Evolutionary conservation across 2,113 vertebrate species (phyloP).

Genomic region (Percopsis transmontana): DNA sequence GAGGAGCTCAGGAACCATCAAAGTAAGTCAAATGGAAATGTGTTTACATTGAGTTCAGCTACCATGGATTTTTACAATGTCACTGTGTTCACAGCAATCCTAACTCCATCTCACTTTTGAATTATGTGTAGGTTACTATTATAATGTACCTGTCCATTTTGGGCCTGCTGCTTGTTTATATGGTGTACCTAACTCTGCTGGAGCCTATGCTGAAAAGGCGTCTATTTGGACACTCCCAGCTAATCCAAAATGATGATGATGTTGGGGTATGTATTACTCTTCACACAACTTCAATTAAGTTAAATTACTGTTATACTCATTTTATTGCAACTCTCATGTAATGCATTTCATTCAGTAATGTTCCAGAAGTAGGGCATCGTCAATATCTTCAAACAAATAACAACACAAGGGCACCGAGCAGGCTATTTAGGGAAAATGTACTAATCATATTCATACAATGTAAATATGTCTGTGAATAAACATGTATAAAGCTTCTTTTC

Average conservation of each 20-base stretch:
- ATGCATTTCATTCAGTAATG: no score
- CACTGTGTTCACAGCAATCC: not conserved
- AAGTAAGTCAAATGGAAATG: constrained; percentile 72
- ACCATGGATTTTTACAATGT: not conserved
- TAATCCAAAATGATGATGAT: constrained; percentile 95
- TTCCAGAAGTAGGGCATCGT: no score
- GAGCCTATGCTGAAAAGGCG: constrained; percentile 95
- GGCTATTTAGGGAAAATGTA: no score
- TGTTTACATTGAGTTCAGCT: not conserved
- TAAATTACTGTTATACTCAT: not conserved
- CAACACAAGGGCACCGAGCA: no score
- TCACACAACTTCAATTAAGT: no score
- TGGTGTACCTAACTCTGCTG: constrained; percentile 95
- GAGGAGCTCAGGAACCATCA: constrained; percentile 96
- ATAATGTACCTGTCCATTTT: constrained; percentile 96
- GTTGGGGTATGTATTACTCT: constrained; percentile 84
- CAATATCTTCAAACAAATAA: no score
- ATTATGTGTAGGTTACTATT: constrained; percentile 86
- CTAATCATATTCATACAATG: no score
- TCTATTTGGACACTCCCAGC: constrained; percentile 94
- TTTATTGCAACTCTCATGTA: not conserved
- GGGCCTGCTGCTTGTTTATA: constrained; percentile 95
- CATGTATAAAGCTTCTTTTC: no score
- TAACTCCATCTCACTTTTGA: not conserved
- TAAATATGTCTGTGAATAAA: no score